Conservation (phyloP, 2,113 vertebrate species). For the Tapirus terrestris region DNA sequence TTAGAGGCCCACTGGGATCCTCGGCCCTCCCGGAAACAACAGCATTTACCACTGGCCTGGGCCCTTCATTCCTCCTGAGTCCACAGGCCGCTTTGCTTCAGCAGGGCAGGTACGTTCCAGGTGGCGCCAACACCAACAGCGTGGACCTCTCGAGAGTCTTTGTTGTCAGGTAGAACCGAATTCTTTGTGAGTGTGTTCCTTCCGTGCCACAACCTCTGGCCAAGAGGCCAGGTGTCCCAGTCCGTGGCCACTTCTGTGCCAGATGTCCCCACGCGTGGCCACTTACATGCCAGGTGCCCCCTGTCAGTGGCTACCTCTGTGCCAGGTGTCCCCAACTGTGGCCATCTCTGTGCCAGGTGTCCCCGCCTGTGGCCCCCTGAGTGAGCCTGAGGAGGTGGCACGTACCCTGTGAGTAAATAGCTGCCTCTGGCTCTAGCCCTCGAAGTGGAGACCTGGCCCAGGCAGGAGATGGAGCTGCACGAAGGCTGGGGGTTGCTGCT, state of each 20-base stretch:
- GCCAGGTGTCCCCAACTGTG: not conserved
- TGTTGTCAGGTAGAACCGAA: not conserved
- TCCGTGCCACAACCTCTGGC: not conserved
- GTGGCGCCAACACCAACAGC: fast-evolving
- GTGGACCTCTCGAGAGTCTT: fast-evolving
- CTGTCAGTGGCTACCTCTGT: not conserved
- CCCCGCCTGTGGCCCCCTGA: not conserved
- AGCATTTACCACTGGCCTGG: fast-evolving
- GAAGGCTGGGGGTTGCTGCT: not conserved
- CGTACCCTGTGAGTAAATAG: too few relatives aligned
- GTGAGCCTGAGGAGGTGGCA: too few relatives aligned
- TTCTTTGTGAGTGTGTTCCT: not conserved
- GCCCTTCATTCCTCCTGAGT: too few relatives aligned
- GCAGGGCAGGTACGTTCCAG: fast-evolving
- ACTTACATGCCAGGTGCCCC: not conserved
- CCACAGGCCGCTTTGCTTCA: not conserved
- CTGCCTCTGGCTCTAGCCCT: not conserved
- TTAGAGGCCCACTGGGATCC: not conserved
- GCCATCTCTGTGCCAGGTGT: not conserved
- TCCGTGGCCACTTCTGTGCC: not conserved
- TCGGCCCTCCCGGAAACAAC: not conserved
- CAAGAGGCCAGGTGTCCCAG: not conserved
- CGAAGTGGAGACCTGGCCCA: not conserved
- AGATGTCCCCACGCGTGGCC: not conserved
- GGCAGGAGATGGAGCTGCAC: not conserved